phyloP scores from a whole-genome alignment of 2,797 vertebrate species.

The Micropoecilia bifurca region DNA sequence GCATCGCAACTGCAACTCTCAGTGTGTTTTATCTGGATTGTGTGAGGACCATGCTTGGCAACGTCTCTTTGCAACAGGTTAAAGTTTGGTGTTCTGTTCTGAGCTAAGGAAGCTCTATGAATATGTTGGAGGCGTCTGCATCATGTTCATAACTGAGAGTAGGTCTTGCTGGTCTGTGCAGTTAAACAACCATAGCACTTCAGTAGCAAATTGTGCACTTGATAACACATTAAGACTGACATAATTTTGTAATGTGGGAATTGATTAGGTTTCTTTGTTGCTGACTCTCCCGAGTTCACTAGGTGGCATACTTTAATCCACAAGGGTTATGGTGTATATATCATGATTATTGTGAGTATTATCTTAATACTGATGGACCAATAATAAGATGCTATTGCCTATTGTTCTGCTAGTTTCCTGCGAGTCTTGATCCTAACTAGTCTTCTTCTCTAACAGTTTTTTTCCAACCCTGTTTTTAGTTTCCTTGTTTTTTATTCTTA shows the following conservation, averaged over 20 bases:
- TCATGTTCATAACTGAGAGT: background rate
- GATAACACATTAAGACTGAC: background rate
- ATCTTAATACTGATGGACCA: background rate
- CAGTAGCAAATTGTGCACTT: background rate
- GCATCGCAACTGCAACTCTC: background rate
- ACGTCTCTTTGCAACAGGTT: background rate
- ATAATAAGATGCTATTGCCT: background rate
- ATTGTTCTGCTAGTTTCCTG: background rate
- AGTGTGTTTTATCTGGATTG: background rate
- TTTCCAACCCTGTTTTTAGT: background rate
- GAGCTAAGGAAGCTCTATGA: background rate
- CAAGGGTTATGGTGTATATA: background rate
- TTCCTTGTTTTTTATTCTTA: background rate
- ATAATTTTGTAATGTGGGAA: background rate
- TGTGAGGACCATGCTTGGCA: background rate
- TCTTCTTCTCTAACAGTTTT: background rate
- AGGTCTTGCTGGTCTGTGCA: background rate
- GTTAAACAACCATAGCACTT: background rate
- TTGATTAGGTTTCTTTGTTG: background rate
- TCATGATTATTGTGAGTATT: background rate
- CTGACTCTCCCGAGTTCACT: background rate
- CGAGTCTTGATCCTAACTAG: background rate
- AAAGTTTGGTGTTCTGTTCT: background rate
- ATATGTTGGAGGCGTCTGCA: background rate
- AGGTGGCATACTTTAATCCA: background rate